A percentile compares a stretch with the other conserved stretches of the same genome.
These are phyloP conservation scores for Luperina nickerlii DNA, from an alignment of 2,888 invertebrate species.

Conservation along the genomic window DNA sequence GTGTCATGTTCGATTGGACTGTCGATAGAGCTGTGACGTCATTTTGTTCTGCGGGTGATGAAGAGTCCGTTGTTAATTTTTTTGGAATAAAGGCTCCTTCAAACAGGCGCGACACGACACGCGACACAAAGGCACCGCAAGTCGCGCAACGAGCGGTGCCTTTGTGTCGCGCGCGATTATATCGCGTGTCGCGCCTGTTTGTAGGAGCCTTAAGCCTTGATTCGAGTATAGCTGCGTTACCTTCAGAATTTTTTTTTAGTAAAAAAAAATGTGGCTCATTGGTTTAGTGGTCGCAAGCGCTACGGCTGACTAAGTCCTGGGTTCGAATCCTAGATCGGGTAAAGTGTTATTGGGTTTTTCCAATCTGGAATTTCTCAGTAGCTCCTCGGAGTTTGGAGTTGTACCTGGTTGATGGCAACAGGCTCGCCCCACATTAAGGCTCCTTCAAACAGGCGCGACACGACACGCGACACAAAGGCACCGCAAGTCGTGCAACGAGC, in stretches of 20 bases:
- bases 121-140: too few species aligned
- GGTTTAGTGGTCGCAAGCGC: not conserved
- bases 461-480: too few species aligned
- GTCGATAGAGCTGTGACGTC: not conserved
- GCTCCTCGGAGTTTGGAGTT: not conserved
- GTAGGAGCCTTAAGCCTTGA: too few species aligned
- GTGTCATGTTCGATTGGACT: slow-evolving; percentile 53
- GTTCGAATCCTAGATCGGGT: not conserved
- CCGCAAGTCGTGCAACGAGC: too few species aligned
- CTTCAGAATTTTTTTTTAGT: not conserved
- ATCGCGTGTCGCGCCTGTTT: too few species aligned
- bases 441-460: too few species aligned
- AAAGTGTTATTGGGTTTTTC: not conserved
- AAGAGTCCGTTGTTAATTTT: not conserved
- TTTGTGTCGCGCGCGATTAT: too few species aligned
- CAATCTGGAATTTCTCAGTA: not conserved
- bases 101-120: too few species aligned
- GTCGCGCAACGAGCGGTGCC: too few species aligned
- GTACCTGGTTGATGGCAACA: not conserved
- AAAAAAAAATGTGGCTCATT: not conserved
- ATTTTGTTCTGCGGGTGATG: slow-evolving; percentile 5
- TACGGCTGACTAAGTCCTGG: not conserved
- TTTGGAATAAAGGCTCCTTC: too few species aligned
- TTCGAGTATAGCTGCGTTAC: not conserved
- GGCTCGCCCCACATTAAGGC: not conserved